Percentiles rank a stretch among this genome's conserved stretches.
Conservation (phyloP, 1,140 invertebrate genomes). For the Nephila pilipes region DNA sequence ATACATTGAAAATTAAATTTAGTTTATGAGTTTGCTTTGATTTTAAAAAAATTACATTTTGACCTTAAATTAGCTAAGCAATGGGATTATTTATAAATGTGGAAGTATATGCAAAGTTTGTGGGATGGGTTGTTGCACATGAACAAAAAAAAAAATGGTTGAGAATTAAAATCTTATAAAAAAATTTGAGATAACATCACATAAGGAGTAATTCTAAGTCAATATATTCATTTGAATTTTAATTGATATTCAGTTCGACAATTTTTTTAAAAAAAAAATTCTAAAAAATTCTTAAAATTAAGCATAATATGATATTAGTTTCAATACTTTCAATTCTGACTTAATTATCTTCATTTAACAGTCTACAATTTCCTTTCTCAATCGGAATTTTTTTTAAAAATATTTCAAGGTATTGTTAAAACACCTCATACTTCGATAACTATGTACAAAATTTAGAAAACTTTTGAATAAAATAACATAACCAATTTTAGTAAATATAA, state of each 20-base stretch:
- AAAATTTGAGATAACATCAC: no score
- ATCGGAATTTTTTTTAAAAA: neutral
- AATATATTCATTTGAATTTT: neutral
- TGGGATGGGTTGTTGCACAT: neutral
- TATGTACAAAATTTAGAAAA: no score
- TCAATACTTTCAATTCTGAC: no score
- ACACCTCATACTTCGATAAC: no score
- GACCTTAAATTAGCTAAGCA: no score
- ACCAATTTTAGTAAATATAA: no score
- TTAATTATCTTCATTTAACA: neutral
- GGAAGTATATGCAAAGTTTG: conserved; percentile 10
- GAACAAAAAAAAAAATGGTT: neutral
- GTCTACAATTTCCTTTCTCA: neutral
- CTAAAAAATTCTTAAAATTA: neutral
- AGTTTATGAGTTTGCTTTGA: no score
- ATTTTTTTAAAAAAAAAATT: neutral
- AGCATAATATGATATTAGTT: no score
- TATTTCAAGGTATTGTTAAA: no score
- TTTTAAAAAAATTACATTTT: no score
- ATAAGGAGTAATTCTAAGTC: neutral
- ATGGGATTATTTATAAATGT: neutral
- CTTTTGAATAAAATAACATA: no score
- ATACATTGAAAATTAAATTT: no score
- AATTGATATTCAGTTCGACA: neutral
- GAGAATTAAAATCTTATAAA: neutral